These are phyloP conservation scores for Sepiola atlantica DNA, from an alignment of 2,888 invertebrate genomes.

Conservation along the genomic window DNA sequence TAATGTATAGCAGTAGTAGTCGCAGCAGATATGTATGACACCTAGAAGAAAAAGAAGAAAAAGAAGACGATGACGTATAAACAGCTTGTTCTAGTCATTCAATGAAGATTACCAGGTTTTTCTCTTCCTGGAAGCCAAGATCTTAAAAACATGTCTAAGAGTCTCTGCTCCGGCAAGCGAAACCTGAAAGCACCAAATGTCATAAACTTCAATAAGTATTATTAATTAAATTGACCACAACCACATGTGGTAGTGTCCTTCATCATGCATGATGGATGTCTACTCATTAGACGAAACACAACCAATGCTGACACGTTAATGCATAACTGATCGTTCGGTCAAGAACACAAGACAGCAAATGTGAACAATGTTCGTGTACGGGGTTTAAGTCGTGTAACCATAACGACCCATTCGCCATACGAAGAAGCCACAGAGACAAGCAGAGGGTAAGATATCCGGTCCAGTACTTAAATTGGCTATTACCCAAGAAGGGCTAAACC, in stretches of 20 bases:
- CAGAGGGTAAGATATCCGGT: no score
- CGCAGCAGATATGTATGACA: background rate
- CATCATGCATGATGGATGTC: background rate
- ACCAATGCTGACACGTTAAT: no score
- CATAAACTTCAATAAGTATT: background rate
- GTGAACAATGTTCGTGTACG: no score
- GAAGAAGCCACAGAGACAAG: no score
- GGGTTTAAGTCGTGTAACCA: no score
- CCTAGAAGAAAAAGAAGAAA: background rate
- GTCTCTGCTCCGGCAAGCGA: background rate
- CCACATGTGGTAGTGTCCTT: background rate
- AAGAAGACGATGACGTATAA: background rate
- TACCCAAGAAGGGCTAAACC: no score
- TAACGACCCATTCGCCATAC: no score
- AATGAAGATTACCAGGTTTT: background rate
- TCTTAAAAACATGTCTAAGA: background rate
- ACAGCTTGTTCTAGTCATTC: background rate
- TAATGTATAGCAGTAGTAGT: background rate
- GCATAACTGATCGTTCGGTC: no score
- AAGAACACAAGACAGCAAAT: no score
- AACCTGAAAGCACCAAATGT: background rate
- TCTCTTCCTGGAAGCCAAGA: background rate
- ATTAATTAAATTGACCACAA: background rate
- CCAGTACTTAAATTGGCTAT: no score
- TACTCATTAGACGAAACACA: no score